Conservation (phyloP, 1,140 invertebrate species). For the Drosophila sp. region DNA sequence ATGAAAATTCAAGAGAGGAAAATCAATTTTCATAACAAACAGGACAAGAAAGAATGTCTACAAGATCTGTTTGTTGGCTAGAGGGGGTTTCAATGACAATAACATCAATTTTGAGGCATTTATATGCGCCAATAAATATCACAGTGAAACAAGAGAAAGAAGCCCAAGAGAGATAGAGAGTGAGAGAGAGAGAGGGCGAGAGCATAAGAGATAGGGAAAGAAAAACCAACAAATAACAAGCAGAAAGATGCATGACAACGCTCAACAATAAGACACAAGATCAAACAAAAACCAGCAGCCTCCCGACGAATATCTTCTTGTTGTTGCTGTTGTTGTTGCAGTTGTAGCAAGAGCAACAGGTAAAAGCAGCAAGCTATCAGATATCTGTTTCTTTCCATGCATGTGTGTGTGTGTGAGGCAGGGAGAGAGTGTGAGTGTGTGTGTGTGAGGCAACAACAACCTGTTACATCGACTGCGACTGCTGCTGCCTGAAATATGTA, state of each 20-base stretch:
- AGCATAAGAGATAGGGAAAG: constrained; percentile 13
- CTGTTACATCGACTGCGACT: constrained; percentile 62
- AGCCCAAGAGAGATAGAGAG: constrained; percentile 20
- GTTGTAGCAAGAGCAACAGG: constrained; percentile 45
- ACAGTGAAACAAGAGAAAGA: constrained; percentile 53
- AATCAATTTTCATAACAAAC: constrained; percentile 75
- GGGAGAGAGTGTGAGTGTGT: constrained; percentile 33
- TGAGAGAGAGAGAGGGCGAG: constrained; percentile 17
- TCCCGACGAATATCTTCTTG: constrained; percentile 30
- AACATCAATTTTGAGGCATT: constrained; percentile 81
- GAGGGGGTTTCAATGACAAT: constrained; percentile 70
- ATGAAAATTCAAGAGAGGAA: constrained; percentile 51
- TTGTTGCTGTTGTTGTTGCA: constrained; percentile 13
- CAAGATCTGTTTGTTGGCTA: constrained; percentile 4
- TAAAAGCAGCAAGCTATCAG: constrained; percentile 53
- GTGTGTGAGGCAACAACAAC: constrained; percentile 48
- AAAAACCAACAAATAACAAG: constrained; percentile 58
- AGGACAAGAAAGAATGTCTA: constrained; percentile 47
- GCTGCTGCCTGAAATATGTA: constrained; percentile 69
- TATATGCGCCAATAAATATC: constrained; percentile 80
- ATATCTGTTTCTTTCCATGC: neutral
- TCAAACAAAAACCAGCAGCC: constrained; percentile 61
- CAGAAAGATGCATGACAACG: constrained; percentile 65
- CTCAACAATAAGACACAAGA: constrained; percentile 65
- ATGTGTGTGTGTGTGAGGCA: constrained; percentile 11